Evolutionary conservation across 2,888 invertebrate species (phyloP), one percentile per base, ranked within the genome.

Genomic region (Osmoderma eremita): DNA sequence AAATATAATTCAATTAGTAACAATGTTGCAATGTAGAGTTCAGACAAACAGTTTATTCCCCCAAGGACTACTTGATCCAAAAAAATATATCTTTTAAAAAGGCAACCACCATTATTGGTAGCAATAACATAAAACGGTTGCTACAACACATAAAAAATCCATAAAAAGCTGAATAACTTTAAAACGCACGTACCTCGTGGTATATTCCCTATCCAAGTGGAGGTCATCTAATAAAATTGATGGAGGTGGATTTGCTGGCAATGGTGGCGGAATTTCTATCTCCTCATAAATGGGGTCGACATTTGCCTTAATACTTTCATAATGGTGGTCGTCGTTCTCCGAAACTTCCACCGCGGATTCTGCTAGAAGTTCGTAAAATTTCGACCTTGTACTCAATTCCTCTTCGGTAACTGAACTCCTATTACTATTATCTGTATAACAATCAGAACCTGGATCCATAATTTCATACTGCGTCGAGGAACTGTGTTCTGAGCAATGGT

Each of bases 241-340:
- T 0, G 93, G 93, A 0, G 93, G 93, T 15, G 93, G 92, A 75
- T 90, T 91, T 0, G 89, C 80, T 1, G 93, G 93, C 74, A 94
- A 80, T 1, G 93, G 93, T 12, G 92, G 92, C 63, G 93, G 93
- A 80, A 90, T 87, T 75, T 90, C 90, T 71, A 91, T 91, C 81
- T 91, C 91, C 82, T 92, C 92, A 77, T 92, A 92, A 76, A 92
- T 92, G 1, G 91, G 92, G 83, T 91, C 91, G 64, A 84, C 85
- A 75, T 88, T 87, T 1, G 88, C 77, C 69, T 86, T 84, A 70
- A 91, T 90, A 63, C 90, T 90, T 78, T 91, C 91, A 74, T 91
- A 91, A 76, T 90, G 89, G 80, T 91, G 91, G 74, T 89, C 88
- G 62, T 74, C 88, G 22, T 84, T 84, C 69, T 86, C 88, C 75